Conservation (phyloP, 2,113 vertebrate genomes). For the Cephalopholis sonnerati region DNA sequence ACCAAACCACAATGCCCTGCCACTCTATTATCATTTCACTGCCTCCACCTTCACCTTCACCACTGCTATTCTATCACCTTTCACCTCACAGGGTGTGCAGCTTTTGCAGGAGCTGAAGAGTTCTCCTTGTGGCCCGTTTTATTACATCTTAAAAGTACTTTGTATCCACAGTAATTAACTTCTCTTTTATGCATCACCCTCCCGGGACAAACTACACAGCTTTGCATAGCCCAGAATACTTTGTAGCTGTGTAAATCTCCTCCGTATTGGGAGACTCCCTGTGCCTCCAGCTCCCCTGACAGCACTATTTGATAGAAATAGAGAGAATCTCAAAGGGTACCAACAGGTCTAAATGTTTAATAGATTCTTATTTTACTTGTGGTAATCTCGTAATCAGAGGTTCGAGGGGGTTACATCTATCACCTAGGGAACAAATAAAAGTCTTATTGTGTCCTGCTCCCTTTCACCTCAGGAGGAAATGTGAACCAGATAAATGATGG, state of each 20-base stretch:
- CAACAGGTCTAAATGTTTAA: slow-evolving; percentile 76
- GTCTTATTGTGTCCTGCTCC: slow-evolving; percentile 73
- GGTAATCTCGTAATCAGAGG: slow-evolving; percentile 78
- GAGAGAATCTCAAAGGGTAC: slow-evolving; percentile 44
- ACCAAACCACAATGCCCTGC: slow-evolving; percentile 59
- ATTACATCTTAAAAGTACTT: slow-evolving; percentile 59
- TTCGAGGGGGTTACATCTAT: slow-evolving; percentile 77
- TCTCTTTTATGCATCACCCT: slow-evolving; percentile 51
- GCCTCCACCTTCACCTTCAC: slow-evolving; percentile 64
- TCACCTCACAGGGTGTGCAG: slow-evolving; percentile 39
- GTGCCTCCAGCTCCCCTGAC: slow-evolving; percentile 43
- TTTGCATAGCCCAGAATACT: slow-evolving; percentile 44
- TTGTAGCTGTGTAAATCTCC: slow-evolving; percentile 56
- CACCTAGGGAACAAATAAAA: slow-evolving; percentile 80
- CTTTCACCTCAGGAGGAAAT: slow-evolving; percentile 75
- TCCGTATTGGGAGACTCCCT: slow-evolving; percentile 25
- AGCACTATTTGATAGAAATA: slow-evolving; percentile 48
- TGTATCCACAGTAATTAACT: slow-evolving; percentile 65
- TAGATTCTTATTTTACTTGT: slow-evolving; percentile 79
- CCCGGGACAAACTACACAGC: slow-evolving; percentile 46
- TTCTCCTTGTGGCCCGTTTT: slow-evolving; percentile 41
- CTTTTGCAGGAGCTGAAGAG: slow-evolving; percentile 24
- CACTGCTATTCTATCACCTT: slow-evolving; percentile 46
- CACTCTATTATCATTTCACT: slow-evolving; percentile 66
- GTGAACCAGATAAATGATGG: slow-evolving; percentile 82